Percentiles rank a stretch among this genome's conserved stretches.
phyloP scores from a whole-genome alignment of 2,888 invertebrate genomes.

The Torymus auratus region DNA sequence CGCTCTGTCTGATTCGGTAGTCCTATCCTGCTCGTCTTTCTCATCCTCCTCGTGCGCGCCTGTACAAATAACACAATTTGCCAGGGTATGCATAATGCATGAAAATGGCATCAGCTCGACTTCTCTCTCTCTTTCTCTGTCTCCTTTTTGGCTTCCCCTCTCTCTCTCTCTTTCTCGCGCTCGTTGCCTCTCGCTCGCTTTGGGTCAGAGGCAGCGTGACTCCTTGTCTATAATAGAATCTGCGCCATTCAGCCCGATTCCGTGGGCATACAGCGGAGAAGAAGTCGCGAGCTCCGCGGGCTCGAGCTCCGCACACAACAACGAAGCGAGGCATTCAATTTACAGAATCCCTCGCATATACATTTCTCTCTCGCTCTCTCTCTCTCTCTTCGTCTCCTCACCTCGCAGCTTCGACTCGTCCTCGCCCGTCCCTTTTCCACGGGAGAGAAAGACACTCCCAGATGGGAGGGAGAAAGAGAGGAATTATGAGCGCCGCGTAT shows the following conservation, averaged over 20 bases:
- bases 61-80: slow-evolving; percentile 73
- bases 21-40: slow-evolving; percentile 46
- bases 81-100: slow-evolving; percentile 73
- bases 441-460: slow-evolving; percentile 35
- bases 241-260: slow-evolving; percentile 61
- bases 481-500: not conserved
- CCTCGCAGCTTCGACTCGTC: slow-evolving; percentile 22
- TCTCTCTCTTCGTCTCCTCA: not conserved
- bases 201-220: slow-evolving; percentile 67
- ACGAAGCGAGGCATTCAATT: slow-evolving; percentile 74
- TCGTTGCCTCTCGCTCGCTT: slow-evolving; percentile 31
- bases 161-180: slow-evolving; percentile 29
- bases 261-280: slow-evolving; percentile 56
- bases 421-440: slow-evolving; percentile 43
- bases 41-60: slow-evolving; percentile 58
- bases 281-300: slow-evolving; percentile 58
- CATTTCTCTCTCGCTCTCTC: slow-evolving; percentile 31
- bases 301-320: slow-evolving; percentile 67
- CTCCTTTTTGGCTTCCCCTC: slow-evolving; percentile 17
- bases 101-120: slow-evolving; percentile 65
- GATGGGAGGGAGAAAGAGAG: not conserved
- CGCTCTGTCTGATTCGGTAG: slow-evolving; percentile 6
- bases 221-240: slow-evolving; percentile 75
- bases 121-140: slow-evolving; percentile 4
- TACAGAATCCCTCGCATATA: slow-evolving; percentile 65